Conservation (phyloP, 2,888 invertebrate species). For the Euproctis similis region DNA sequence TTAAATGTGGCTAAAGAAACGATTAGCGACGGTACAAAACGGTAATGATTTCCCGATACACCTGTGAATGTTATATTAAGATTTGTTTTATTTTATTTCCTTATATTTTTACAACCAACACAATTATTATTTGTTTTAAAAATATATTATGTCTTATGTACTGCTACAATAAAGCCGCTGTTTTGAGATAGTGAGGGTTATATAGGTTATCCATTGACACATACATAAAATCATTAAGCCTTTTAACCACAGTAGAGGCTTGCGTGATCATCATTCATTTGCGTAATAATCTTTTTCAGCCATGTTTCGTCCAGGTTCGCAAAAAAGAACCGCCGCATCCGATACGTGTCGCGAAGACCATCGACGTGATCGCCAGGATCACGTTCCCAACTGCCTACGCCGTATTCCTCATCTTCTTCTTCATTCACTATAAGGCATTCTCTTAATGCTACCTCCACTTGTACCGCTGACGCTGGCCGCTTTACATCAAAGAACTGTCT, state of each 20-base stretch:
- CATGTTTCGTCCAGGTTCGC: constrained; percentile 89
- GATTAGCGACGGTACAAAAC: too few species aligned
- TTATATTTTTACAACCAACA: too few species aligned
- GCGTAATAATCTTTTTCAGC: constrained; percentile 76
- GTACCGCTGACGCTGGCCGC: constrained; percentile 39
- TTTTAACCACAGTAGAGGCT: constrained; percentile 37
- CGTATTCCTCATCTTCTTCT: constrained; percentile 95
- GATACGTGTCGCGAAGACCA: constrained; percentile 94
- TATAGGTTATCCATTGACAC: not conserved
- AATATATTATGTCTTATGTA: too few species aligned
- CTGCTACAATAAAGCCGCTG: not conserved
- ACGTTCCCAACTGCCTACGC: constrained; percentile 95
- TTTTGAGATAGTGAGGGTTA: too few species aligned
- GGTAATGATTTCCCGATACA: too few species aligned
- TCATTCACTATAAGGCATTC: constrained; percentile 94
- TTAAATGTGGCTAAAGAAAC: too few species aligned
- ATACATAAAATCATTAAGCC: constrained; percentile 16
- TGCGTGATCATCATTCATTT: constrained; percentile 57
- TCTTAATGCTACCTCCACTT: constrained; percentile 72
- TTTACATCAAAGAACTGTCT: constrained; percentile 42
- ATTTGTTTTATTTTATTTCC: too few species aligned
- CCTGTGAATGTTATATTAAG: too few species aligned
- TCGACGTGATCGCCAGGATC: constrained; percentile 94
- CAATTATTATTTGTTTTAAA: too few species aligned
- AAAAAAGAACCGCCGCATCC: constrained; percentile 95